These are phyloP conservation scores for Tuberolachnus salignus DNA, from an alignment of 2,888 invertebrate species.

Conservation along the genomic window DNA sequence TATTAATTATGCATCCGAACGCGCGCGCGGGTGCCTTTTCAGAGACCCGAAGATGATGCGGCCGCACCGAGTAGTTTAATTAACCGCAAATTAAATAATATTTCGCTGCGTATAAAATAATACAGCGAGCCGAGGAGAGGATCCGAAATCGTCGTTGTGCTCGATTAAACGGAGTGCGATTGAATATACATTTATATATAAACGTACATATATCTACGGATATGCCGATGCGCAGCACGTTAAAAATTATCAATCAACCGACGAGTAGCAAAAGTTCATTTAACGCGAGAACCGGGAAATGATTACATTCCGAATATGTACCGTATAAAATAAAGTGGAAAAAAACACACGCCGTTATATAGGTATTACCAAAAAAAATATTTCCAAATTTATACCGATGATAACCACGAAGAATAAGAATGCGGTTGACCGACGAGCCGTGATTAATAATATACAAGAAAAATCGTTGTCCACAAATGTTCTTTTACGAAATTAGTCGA, in stretches of 20 bases:
- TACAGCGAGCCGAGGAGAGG: not conserved
- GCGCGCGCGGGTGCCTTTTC: not conserved
- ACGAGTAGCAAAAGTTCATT: not conserved
- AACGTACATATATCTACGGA: not conserved
- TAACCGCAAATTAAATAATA: slow-evolving; percentile 38
- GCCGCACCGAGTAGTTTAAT: slow-evolving; percentile 22
- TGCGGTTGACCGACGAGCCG: no score
- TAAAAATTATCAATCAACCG: not conserved
- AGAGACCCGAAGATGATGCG: not conserved
- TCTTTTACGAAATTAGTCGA: no score
- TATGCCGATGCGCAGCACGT: not conserved
- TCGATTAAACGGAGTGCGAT: not conserved
- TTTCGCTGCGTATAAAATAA: not conserved
- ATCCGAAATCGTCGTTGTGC: slow-evolving; percentile 12
- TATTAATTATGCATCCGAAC: slow-evolving; percentile 25
- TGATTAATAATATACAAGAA: no score
- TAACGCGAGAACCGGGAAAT: no score
- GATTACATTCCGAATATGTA: not conserved
- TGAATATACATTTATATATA: not conserved
- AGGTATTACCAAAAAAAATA: not conserved
- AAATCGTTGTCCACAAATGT: no score
- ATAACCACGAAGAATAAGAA: no score
- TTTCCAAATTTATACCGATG: not conserved
- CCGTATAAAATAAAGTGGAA: not conserved
- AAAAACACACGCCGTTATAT: not conserved